These are phyloP conservation scores for Drosophila sp. DNA, from an alignment of 1,140 invertebrate genomes.

Conservation along the genomic window DNA sequence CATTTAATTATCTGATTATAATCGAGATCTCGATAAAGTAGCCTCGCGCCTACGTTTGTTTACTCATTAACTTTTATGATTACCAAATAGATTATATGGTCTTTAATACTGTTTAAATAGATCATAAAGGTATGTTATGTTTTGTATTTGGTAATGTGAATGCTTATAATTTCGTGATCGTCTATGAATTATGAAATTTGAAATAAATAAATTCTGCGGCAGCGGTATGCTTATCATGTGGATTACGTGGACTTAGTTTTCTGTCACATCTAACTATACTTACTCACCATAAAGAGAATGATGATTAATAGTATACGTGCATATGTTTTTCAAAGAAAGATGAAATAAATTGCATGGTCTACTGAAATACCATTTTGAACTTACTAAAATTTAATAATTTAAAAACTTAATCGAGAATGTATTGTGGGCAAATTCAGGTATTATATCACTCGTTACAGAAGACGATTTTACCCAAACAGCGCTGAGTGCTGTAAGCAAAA, in stretches of 20 bases:
- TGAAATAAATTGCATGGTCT: too few relatives aligned
- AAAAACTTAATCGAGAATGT: too few relatives aligned
- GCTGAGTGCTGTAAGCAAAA: conserved; percentile 24
- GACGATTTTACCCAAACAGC: too few relatives aligned
- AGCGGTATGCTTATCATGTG: not conserved
- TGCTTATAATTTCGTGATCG: not conserved
- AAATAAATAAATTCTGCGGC: not conserved
- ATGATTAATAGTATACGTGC: too few relatives aligned
- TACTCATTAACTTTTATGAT: not conserved
- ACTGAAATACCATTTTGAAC: too few relatives aligned
- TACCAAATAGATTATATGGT: not conserved
- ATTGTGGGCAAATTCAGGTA: not conserved
- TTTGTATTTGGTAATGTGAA: not conserved
- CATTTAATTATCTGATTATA: too few relatives aligned
- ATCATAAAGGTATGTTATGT: not conserved
- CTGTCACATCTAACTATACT: not conserved
- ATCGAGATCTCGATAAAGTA: too few relatives aligned
- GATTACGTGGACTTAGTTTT: not conserved
- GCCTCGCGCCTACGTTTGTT: not conserved
- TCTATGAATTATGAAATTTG: not conserved
- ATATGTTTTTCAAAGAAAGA: too few relatives aligned
- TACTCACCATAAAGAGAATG: not conserved
- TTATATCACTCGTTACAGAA: not conserved
- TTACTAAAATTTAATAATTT: too few relatives aligned
- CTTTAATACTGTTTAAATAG: not conserved